Base-by-base conservation (phyloP, 2,888 invertebrate genomes). In the Sinohyriopsis cumingii region DNA sequence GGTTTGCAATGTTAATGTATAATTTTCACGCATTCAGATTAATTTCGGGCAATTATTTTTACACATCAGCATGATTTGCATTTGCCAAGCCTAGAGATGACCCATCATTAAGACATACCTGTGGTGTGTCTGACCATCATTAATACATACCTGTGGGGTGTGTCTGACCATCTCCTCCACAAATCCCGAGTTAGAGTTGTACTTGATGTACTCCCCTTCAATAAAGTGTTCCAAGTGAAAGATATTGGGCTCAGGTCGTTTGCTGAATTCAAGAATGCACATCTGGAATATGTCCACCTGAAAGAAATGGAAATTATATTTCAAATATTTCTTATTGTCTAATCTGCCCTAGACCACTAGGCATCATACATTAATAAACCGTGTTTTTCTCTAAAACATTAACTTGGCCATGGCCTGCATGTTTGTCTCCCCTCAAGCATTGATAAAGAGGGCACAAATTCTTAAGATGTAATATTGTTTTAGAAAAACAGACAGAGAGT, bases 131-230 rank as follows among this genome's bases (percentile, higher is more conserved):
- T 83, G 28, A 89, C 78, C 55, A 83, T 85, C 54, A 45, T 45
- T 45, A 45, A 45, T 1, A 45, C 12, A 45, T 45, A 45, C 91
- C 87, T 92, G 92, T 56, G 92, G 92, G 4, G 92, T 92, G 65
- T 90, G 88, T 57, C 92, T 83, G 28, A 89, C 78, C 55, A 83
- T 85, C 54, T 91, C 91, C 22, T 91, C 90, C 4, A 92, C 92
- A 84, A 92, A 92, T 56, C 92, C 92, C 6, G 92, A 92, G 84
- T 92, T 92, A 19, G 92, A 92, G 86, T 92, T 92, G 87, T 92
- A 92, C 84, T 92, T 92, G 73, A 92, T 90, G 84, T 92, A 92
- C 53, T 92, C 85, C 22, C 92, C 92, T 74, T 92, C 92, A 67
- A 92, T 93, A 84, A 89, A 92, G 80, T 92, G 92, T 83, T 92